Evolutionary conservation across 1,140 invertebrate species (phyloP), one percentile per base, ranked within the genome.

Genomic region (Rhizoglyphus robini): DNA sequence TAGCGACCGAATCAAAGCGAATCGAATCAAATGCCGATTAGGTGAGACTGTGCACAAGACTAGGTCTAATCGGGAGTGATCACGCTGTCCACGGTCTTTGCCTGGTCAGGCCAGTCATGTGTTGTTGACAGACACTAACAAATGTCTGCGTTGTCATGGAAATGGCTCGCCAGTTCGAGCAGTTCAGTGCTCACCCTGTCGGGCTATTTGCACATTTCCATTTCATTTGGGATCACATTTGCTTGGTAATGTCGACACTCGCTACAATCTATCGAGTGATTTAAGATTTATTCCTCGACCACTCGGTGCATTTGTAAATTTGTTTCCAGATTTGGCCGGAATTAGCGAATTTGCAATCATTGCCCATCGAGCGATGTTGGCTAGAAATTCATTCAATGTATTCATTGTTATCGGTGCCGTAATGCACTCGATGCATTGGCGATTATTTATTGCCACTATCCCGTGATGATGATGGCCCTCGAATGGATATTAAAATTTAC

Each of bases 381-480:
- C 15, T 46, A 46, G 41, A 46, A 46, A 46, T n/a, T n/a, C n/a
- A 41, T 18, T 18, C 8, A 41, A 41, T 54, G 23, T 54, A 54
- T 5, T 54, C 51, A 54, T 54, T 54, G 51, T 32, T 54, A 54
- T 54, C 51, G 15, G 51, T 46, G 23, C 15, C 23, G 23, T 20
- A 54, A 54, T 54, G 51, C 51, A 54, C 20, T 54, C 8, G 15
- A 54, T 54, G 51, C 51, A 54, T 54, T 20, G 51, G 15, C 51
- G 8, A 54, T 54, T 54, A 54, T 54, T 54, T 54, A 54, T 54
- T 54, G 51, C 31, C 51, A 25, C 51, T 32, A 25, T 27, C 51
- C 31, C 8, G 15, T 54, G 20, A 54, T 54, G 51, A 54, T 54
- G 51, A 54, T 54, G 51, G 20, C 20, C 8, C 51, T 54, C 23